Base-by-base conservation (phyloP, 2,113 vertebrate genomes). In the Sinocyclocheilus anophthalmus region DNA sequence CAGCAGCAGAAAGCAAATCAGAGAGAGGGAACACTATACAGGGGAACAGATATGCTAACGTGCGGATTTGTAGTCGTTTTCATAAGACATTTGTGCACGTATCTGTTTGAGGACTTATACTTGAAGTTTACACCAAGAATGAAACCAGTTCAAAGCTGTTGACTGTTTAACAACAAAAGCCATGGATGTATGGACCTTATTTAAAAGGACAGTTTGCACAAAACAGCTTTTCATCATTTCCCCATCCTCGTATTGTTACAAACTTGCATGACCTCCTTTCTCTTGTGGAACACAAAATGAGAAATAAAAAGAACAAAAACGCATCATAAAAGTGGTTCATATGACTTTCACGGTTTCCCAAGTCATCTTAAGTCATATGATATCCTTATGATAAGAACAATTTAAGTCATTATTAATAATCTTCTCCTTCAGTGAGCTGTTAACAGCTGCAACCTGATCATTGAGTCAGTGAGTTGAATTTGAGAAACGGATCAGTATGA, bases 1-100 rank as follows among this genome's bases (percentile, higher is more conserved):
- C 95, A 94, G 94, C 61, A 18, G 48, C 33, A 48, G 61, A 67
- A 78, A 3, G 50, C 14, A 67, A 50, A 67, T 72, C 80, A 1
- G 75, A 73, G 81, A 45, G 75, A 69, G 20, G 5, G 8, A n/a
- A 18, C 1, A 4, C 8, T 18, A 1, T 59, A 79, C 50, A n/a
- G 53, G 7, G 30, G 30, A 59, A 79, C 14, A 37, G 53, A 79
- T 79, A 22, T 30, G 20, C 53, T 59, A 55, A 22, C 26, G 42
- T 80, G 26, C 55, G 39, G 26, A 61, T 79, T 37, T 79, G 77
- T 39, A 53, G 1, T 76, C 2, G 37, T 79, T 79, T 37, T 59
- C 9, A 13, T 4, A 61, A 33, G 55, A 80, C 33, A 39, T 57
- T 61, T 80, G 50, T n/a, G 7, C 24, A 59, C 0, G 55, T 7